phyloP scores from a whole-genome alignment of 64 coral and sea anemone genomes.

The Porites australiensis region DNA sequence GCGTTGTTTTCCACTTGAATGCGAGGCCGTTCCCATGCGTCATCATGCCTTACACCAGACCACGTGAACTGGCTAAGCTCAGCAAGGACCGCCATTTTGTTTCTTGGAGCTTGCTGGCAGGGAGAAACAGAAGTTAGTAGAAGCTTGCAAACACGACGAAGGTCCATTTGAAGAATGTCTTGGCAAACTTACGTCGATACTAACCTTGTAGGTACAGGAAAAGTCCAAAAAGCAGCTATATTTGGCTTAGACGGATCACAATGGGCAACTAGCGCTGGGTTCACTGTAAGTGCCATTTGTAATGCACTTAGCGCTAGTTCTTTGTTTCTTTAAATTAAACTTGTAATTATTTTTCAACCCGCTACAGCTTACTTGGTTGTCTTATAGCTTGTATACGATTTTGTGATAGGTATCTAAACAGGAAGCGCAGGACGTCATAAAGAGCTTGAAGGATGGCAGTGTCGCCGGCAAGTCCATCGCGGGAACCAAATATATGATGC shows the following conservation, averaged over 20 bases:
- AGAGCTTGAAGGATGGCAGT: conserved; percentile 92
- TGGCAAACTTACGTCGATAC: conserved; percentile 76
- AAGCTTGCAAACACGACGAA: neutral
- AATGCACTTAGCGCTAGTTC: neutral
- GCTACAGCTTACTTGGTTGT: neutral
- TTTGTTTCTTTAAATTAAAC: neutral
- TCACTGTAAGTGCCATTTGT: conserved; percentile 30
- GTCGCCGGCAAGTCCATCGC: conserved; percentile 68
- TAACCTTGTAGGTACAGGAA: conserved; percentile 63
- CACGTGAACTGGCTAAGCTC: no score
- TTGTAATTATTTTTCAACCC: no score
- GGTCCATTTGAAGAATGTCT: conserved; percentile 21
- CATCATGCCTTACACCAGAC: no score
- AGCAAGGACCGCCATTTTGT: conserved; percentile 15
- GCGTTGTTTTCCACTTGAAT: no score
- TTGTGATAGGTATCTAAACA: conserved; percentile 54
- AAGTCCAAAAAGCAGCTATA: conserved; percentile 70
- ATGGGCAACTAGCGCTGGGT: conserved; percentile 63
- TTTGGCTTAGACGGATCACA: conserved; percentile 57
- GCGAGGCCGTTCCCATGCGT: no score
- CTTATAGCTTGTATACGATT: neutral
- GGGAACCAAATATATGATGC: conserved; percentile 93
- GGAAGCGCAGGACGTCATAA: conserved; percentile 88
- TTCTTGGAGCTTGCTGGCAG: neutral
- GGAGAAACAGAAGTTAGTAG: neutral